A percentile compares a stretch with the other conserved stretches of the same genome.
Evolutionary conservation across 2,113 vertebrate genomes (phyloP).

Genomic region (Daphoenositta chrysoptera): DNA sequence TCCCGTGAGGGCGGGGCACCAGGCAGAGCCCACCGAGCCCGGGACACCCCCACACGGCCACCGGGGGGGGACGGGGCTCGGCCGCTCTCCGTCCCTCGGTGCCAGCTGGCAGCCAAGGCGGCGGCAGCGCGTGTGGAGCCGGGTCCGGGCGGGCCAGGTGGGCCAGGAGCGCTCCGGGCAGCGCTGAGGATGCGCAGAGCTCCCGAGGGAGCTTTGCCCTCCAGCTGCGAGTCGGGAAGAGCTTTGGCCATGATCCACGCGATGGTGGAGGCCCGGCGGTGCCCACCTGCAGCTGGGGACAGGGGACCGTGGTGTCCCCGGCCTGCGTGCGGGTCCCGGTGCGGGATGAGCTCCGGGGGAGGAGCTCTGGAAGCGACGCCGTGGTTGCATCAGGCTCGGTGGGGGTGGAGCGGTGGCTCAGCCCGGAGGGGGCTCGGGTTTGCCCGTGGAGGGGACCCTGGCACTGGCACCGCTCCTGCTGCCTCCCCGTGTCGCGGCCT

Average conservation of each 20-base stretch:
- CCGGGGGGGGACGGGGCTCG: background rate
- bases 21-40: background rate
- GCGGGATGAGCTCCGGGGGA: background rate
- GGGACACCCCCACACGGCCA: background rate
- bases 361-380: background rate
- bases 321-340: background rate
- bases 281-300: accelerated
- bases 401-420: background rate
- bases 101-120: background rate
- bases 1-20: background rate
- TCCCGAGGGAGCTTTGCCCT: background rate
- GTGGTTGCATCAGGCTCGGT: background rate
- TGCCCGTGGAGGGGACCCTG: accelerated
- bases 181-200: background rate
- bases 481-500: accelerated
- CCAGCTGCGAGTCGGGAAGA: accelerated
- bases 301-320: accelerated
- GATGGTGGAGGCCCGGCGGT: accelerated
- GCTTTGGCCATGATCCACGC: accelerated
- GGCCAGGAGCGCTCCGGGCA: background rate
- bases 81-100: accelerated
- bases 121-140: background rate
- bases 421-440: background rate
- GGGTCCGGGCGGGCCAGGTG: background rate
- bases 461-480: accelerated